Evolutionary conservation across 2,888 invertebrate species (phyloP), one percentile per base, ranked within the genome.

Genomic region (Synanthedon vespiformis): DNA sequence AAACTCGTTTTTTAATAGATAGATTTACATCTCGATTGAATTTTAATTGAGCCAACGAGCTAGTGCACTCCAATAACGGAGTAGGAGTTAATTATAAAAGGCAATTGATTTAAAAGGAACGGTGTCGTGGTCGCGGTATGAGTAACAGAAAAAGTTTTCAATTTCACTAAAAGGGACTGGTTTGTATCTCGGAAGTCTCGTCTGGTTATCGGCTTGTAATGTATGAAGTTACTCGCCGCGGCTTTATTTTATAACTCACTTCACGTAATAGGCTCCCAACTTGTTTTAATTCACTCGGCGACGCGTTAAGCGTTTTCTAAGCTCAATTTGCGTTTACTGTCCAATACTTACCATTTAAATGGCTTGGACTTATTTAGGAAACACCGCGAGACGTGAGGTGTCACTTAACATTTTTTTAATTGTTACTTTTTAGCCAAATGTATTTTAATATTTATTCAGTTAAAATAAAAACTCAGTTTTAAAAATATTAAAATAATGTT

Each of bases 131-230:
- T 64, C 77, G 77, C 74, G 77, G 81, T 84, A 83, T 84, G 84
- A 86, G 85, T 86, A 81, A 84, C 79, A 86, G 86, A 86, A 88
- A 88, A 88, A 88, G 78, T 88, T 88, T 87, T 87, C 88, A 88
- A 88, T 88, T 87, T 85, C 79, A 87, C 88, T 88, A 88, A 88
- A 88, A 88, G 88, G 88, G 88, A 75, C 88, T 88, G 88, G 85
- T 85, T 86, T 88, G 85, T 85, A 82, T 88, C 87, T 88, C 82
- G 81, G 76, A 80, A 85, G 88, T 87, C 87, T 85, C 76, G 84
- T 83, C 86, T 86, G 87, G 87, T 87, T 88, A 88, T 88, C 85
- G 84, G 87, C 84, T 77, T 80, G 84, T 87, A 88, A 88, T 87
- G 84, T 86, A 88, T 88, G 86, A 86, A 87, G 81, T 85, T 80